Evolutionary conservation across 2,113 vertebrate genomes (phyloP).

Genomic region (Alouatta palliata): DNA sequence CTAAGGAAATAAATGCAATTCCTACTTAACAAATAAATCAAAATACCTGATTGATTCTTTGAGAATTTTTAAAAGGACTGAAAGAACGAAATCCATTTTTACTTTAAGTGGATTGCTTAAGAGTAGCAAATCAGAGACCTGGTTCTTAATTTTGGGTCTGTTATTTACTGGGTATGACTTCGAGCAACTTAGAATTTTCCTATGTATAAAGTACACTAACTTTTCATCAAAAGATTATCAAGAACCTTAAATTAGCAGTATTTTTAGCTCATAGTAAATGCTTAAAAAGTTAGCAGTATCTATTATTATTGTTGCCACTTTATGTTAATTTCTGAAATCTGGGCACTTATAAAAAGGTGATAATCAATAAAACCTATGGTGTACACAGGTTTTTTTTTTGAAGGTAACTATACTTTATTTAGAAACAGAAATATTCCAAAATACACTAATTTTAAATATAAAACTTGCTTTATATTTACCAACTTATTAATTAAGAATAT

Average conservation of each 20-base stretch:
- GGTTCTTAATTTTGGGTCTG: background rate
- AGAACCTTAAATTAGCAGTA: background rate
- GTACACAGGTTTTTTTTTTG: background rate
- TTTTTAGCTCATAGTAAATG: background rate
- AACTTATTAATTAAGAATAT: background rate
- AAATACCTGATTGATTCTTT: background rate
- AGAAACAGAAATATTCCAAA: background rate
- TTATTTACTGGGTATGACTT: background rate
- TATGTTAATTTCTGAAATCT: background rate
- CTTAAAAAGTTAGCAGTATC: background rate
- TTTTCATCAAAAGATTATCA: background rate
- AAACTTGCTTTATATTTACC: background rate
- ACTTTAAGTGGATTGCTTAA: background rate
- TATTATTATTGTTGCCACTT: background rate
- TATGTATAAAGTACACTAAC: background rate
- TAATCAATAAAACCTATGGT: background rate
- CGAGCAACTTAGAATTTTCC: background rate
- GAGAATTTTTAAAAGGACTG: background rate
- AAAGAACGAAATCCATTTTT: background rate
- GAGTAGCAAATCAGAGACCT: background rate
- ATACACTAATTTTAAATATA: constrained; percentile 17
- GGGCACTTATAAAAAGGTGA: background rate
- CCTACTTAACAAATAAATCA: background rate
- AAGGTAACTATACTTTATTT: background rate
- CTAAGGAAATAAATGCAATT: background rate